Evolutionary conservation across 2,888 invertebrate species (phyloP).

Genomic region (Coremacera marginata): DNA sequence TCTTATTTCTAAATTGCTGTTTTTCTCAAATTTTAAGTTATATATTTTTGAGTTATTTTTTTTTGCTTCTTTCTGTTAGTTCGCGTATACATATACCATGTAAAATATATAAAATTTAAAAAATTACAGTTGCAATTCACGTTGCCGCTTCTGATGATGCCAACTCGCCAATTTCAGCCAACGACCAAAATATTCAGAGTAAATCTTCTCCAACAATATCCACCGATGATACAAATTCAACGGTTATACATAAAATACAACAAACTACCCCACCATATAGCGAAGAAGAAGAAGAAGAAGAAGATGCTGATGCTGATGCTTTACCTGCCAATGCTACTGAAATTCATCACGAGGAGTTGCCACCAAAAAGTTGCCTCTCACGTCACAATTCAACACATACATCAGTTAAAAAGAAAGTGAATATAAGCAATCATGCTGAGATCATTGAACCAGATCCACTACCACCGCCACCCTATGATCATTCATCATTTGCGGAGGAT

Average conservation of each 20-base stretch:
- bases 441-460: constrained; percentile 65
- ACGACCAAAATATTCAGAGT: constrained; percentile 28
- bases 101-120: background rate
- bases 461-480: constrained; percentile 49
- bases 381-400: constrained; percentile 66
- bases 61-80: background rate
- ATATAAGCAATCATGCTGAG: constrained; percentile 67
- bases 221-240: constrained; percentile 31
- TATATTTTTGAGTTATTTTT: background rate
- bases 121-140: constrained; percentile 28
- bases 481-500: constrained; percentile 57
- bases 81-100: background rate
- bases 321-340: background rate
- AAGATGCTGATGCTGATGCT: background rate
- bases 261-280: background rate
- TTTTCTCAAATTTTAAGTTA: background rate
- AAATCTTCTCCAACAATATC: constrained; percentile 35
- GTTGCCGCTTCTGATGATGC: constrained; percentile 18
- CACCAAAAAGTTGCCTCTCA: constrained; percentile 66
- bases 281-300: background rate
- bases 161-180: constrained; percentile 27
- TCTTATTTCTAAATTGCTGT: no score
- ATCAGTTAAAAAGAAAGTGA: constrained; percentile 68
- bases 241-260: constrained; percentile 20
- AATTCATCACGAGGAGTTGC: constrained; percentile 41